Conservation (phyloP, 1,140 invertebrate genomes). For the Steinernema feltiae region DNA sequence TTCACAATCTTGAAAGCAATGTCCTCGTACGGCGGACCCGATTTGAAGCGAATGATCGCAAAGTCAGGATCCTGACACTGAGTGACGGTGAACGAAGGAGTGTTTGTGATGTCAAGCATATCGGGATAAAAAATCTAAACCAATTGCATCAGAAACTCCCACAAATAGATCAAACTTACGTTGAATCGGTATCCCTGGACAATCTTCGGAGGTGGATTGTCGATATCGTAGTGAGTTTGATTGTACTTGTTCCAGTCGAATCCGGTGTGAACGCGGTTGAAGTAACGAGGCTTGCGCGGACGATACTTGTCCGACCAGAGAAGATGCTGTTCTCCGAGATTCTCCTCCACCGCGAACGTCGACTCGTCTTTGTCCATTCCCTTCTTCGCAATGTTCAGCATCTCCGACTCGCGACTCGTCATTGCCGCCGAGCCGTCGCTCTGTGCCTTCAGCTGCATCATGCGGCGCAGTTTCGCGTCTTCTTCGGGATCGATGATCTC, state of each 20-base stretch:
- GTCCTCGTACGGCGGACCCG: constrained; percentile 96
- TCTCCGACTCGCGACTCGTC: constrained; percentile 40
- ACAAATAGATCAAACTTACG: constrained; percentile 58
- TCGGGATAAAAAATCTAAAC: constrained; percentile 92
- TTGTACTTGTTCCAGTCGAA: constrained; percentile 99
- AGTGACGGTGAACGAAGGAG: constrained; percentile 81
- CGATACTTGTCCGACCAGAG: constrained; percentile 97
- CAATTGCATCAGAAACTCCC: background rate
- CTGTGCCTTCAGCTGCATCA: background rate
- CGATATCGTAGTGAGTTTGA: constrained; percentile 94
- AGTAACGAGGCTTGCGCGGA: constrained; percentile 91
- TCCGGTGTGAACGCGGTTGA: constrained; percentile 78
- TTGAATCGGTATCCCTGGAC: constrained; percentile 99
- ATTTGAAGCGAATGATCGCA: constrained; percentile 84
- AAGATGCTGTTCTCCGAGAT: constrained; percentile 74
- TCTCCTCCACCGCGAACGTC: constrained; percentile 79
- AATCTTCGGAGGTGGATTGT: constrained; percentile 99
- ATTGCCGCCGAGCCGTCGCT: constrained; percentile 17
- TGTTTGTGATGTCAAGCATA: constrained; percentile 86
- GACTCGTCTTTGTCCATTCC: constrained; percentile 70
- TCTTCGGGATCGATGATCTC: constrained; percentile 71
- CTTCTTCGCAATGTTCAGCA: constrained; percentile 46
- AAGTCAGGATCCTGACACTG: constrained; percentile 68
- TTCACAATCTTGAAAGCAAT: constrained; percentile 99
- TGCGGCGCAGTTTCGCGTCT: constrained; percentile 64